Base-by-base conservation (phyloP, 2,797 vertebrate species). In the Loris lydekkerianus region DNA sequence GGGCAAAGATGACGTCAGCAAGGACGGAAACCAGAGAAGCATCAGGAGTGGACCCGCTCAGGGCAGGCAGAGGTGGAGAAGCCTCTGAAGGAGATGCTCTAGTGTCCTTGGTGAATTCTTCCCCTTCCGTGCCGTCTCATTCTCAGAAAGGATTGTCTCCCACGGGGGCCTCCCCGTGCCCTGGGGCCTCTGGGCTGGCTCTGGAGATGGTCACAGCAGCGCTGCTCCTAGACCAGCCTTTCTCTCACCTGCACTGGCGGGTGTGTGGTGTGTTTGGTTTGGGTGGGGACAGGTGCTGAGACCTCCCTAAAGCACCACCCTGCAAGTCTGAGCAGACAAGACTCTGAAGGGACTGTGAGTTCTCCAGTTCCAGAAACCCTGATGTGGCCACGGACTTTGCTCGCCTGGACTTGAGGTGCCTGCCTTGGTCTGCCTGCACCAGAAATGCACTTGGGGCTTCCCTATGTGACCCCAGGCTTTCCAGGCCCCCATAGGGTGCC, bases 41-140 rank as follows among this genome's bases (percentile, higher is more conserved):
- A 13, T n/a, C 0, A 3, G 40, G 8, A 75, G 29, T 0, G 5
- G 8, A 34, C 10, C 2, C 0, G 6, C 25, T 10, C 37, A 49
- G 49, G 70, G 23, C 7, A 81, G 60, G 60, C 17, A 8, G 29
- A 43, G 49, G 25, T 7, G 5, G 3, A 43, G 77, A 76, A 21
- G 46, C 15, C n/a, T 69, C 49, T 4, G 80, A 34, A 67, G 25
- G 8, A 95, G 65, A n/a, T 1, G 7, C 34, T 34, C 34, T 10
- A 3, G 21, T 21, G 37, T 58, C 10, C 40, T 43, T 17, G 15
- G 29, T 10, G 60, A 53, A 29, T 18, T 43, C 70, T 17, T 18
- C 29, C 40, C 27, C 6, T 17, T n/a, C 21, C 2, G 0, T 60
- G 23, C 43, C 40, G 2, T 73, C 53, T 84, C 65, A 31, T 56